A percentile compares a stretch with the other conserved stretches of the same genome.
These are phyloP conservation scores for Pyxicephalus adspersus DNA, from an alignment of 2,113 vertebrate species.

Conservation along the genomic window DNA sequence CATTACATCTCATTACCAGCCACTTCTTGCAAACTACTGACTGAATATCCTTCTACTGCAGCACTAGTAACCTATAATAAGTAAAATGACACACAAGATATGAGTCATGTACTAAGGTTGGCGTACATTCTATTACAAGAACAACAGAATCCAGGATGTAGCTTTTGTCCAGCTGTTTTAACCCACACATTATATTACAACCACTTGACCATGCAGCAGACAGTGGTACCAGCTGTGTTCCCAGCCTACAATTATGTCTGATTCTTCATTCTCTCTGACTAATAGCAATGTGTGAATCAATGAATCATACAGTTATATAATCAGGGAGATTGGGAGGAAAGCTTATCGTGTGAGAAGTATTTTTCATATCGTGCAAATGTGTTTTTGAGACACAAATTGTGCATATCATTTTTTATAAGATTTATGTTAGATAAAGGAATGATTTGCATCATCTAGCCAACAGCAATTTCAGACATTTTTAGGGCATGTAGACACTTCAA, in stretches of 20 bases:
- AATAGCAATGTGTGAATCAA: not conserved
- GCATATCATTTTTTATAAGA: too few relatives aligned
- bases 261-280: conserved; percentile 23
- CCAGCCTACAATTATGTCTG: conserved; percentile 22
- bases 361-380: conserved; percentile 1
- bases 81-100: not conserved
- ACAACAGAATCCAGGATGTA: not conserved
- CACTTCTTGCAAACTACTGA: not conserved
- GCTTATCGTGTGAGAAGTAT: not conserved
- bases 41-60: not conserved
- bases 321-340: not conserved
- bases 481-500: too few relatives aligned
- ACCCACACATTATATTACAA: conserved; percentile 10
- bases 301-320: conserved; percentile 32
- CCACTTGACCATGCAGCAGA: not conserved
- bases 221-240: conserved; percentile 13
- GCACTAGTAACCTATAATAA: not conserved
- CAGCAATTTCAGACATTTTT: too few relatives aligned
- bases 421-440: too few relatives aligned
- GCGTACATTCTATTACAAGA: not conserved
- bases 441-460: too few relatives aligned
- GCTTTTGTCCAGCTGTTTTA: conserved; percentile 5
- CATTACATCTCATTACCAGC: too few relatives aligned
- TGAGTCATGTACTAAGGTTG: not conserved
- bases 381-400: not conserved